These are phyloP conservation scores for Exocentrus adspersus DNA, from an alignment of 2,888 invertebrate genomes.

Conservation along the genomic window DNA sequence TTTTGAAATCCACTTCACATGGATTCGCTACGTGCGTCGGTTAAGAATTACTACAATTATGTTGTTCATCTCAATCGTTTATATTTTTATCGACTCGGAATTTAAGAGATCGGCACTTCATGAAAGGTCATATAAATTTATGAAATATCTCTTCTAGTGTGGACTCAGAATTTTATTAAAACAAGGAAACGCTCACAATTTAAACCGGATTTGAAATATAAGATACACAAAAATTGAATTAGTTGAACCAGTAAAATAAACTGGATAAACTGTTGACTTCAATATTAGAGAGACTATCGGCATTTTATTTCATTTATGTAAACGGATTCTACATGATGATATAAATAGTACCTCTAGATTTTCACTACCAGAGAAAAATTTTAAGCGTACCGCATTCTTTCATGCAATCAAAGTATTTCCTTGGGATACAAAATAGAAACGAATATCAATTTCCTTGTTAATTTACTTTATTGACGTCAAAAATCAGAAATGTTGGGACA, in stretches of 20 bases:
- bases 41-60: constrained; percentile 37
- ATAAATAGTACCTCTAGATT: neutral
- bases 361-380: neutral
- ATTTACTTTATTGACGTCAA: too few relatives aligned
- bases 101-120: constrained; percentile 47
- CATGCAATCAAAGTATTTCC: too few relatives aligned
- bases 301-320: neutral
- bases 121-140: constrained; percentile 52
- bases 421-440: too few relatives aligned
- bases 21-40: constrained; percentile 33
- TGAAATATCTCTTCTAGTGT: constrained; percentile 42
- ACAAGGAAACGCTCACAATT: too few relatives aligned
- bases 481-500: too few relatives aligned
- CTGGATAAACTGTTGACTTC: constrained; percentile 6
- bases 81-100: constrained; percentile 33
- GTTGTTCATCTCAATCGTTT: constrained; percentile 32
- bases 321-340: neutral
- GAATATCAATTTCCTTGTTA: too few relatives aligned
- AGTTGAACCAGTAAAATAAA: neutral
- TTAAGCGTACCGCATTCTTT: too few relatives aligned
- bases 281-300: constrained; percentile 10
- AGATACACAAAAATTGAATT: constrained; percentile 3
- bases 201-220: neutral
- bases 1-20: constrained; percentile 29
- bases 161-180: too few relatives aligned